Conservation (phyloP, 2,113 vertebrate genomes). For the Cottus gobio region DNA sequence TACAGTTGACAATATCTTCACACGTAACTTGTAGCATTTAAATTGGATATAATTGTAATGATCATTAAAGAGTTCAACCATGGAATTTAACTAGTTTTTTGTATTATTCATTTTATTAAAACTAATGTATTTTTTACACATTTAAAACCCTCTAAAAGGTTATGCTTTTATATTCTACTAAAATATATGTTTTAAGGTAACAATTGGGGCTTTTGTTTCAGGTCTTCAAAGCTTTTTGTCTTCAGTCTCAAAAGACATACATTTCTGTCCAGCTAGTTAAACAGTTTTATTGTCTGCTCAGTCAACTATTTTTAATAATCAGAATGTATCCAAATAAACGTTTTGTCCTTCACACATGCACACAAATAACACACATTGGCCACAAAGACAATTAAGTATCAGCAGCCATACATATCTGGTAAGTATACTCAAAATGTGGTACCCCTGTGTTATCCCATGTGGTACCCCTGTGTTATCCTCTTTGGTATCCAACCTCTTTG, state of each 20-base stretch:
- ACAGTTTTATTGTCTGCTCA: neutral
- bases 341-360: neutral
- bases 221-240: neutral
- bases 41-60: neutral
- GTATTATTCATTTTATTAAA: neutral
- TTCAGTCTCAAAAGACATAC: neutral
- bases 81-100: neutral
- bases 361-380: neutral
- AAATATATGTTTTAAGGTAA: neutral
- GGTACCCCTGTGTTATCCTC: too few species aligned
- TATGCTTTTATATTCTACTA: neutral
- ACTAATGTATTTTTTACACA: neutral
- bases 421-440: neutral
- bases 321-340: neutral
- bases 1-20: neutral
- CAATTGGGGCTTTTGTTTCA: neutral
- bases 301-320: neutral
- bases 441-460: neutral
- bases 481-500: neutral
- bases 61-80: neutral
- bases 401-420: neutral
- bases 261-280: neutral
- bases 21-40: neutral
- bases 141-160: neutral
- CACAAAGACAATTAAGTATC: neutral